phyloP scores from a whole-genome alignment of 2,888 invertebrate species.

The Drosophila tripunctata region DNA sequence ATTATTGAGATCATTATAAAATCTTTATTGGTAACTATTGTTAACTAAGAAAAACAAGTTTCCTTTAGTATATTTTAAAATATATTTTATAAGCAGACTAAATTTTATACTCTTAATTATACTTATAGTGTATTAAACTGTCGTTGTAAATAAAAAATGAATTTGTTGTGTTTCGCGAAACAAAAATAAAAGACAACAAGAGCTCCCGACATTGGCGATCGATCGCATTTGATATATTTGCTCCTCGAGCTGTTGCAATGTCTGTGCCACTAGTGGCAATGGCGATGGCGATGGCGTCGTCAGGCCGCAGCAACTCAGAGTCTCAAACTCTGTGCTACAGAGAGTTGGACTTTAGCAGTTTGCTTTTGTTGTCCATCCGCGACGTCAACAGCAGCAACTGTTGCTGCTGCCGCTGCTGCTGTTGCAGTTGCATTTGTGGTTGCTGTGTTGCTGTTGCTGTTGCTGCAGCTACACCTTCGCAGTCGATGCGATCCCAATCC shows the following conservation, averaged over 20 bases:
- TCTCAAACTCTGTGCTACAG: not conserved
- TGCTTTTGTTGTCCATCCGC: conserved; percentile 78
- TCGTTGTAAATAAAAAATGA: not conserved
- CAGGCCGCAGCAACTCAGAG: conserved; percentile 24
- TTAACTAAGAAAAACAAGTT: too few species aligned
- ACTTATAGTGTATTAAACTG: conserved; percentile 6
- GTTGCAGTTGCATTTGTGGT: conserved; percentile 46
- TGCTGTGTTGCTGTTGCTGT: conserved; percentile 28
- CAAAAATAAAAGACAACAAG: conserved; percentile 63
- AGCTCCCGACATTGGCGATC: conserved; percentile 81
- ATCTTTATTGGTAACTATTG: too few species aligned
- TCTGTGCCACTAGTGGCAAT: conserved; percentile 20
- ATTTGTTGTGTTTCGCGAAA: conserved; percentile 36
- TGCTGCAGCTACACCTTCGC: conserved; percentile 65
- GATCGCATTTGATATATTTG: conserved; percentile 82
- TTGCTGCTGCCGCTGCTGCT: conserved; percentile 30
- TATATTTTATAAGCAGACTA: not conserved
- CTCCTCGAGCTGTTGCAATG: conserved; percentile 67
- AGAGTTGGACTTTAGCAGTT: conserved; percentile 49
- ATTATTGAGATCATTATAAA: too few species aligned
- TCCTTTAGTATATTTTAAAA: not conserved
- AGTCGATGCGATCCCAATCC: conserved; percentile 35
- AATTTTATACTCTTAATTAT: not conserved
- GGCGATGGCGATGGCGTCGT: conserved; percentile 65
- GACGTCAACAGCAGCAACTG: conserved; percentile 25